Evolutionary conservation across 2,113 vertebrate genomes (phyloP), one percentile per base, ranked within the genome.

Genomic region (Ictidomys tridecemlineatus): DNA sequence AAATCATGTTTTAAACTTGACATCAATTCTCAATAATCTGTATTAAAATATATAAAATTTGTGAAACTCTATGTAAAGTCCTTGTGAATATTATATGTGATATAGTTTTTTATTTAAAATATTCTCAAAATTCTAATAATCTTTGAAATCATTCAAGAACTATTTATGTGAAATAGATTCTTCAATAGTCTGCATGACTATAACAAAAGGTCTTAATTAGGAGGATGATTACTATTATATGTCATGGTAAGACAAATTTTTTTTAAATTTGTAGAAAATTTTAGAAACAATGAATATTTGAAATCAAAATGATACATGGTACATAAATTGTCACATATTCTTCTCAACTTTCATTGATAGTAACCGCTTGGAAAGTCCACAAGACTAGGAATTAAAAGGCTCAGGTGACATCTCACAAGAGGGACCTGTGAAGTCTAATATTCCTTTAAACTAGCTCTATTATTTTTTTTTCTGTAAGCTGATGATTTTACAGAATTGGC

Each of bases 391-490:
- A 89, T 32, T 51, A 8, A 48, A 42, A 70, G 5, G 3, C 24
- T 84, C 20, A 67, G 12, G 5, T 61, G 16, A 3, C 13, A 63
- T 63, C 69, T 76, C n/a, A 8, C 14, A 39, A 53, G 61, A 42
- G 8, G 34, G 5, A 39, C 2, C 34, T 26, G 0, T 22, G 17
- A 39, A 17, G 1, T 45, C 22, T 1, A n/a, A 4, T 9, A 61
- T 1, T 73, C 82, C 20, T 8, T 84, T 24, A 30, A 74, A 7
- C 7, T 4, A 72, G 22, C 5, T 74, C 28, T 51, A 28, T 77
- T 77, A 45, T 45, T n/a, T 32, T 1, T 77, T 82, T 53, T 51
- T n/a, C 1, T 34, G 14, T 24, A 94, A 58, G 8, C 3, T 39
- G 34, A 65, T 26, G 32, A 78, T 30, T 2, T 26, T 39, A 28